Evolutionary conservation across 2,797 vertebrate genomes (phyloP), one percentile per base, ranked within the genome.

Genomic region (Tiaroga cobitis): DNA sequence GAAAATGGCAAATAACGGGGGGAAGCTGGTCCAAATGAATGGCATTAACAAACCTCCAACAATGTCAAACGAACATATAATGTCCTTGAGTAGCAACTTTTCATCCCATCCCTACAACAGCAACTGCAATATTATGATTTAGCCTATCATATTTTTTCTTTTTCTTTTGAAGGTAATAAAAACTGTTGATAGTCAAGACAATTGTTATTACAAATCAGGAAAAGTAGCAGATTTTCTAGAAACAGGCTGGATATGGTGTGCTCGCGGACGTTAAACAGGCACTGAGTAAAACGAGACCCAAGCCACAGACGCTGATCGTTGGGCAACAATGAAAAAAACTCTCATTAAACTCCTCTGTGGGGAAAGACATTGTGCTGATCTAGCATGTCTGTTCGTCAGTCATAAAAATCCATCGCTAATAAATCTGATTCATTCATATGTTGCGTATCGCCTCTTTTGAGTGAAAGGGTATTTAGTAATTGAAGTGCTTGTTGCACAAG

Each of bases 241-340:
- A 75, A 67, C 82, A 67, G 29, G 54, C 54, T 75, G 72, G 72
- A 29, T 39, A 51, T 75, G 81, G 54, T 61, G 56, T 75, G 81
- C 72, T 67, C 49, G 72, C 16, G 72, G 72, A 65, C 81, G 70
- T 32, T 68, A 78, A 69, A 84, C 82, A 69, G 61, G 63, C 73
- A 68, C 46, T 37, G 65, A 88, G 90, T 88, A 88, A 82, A 92
- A 89, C 82, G 79, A 89, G 87, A 83, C 68, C 82, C 84, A 89
- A 89, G 90, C 90, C 91, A 89, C 90, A 87, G 24, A 77, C 89
- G 65, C 76, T 79, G 76, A 72, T 84, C 13, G 74, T 78, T 69
- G 51, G 56, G 73, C 81, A 88, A 73, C 43, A 37, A 46, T 56
- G 61, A 79, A 79, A 51, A 82, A 79, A 79, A 75, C 73, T 87